Base-by-base conservation (phyloP, 53 echinoderm and acorn worm genomes). In the Temnopleurus reevesii region DNA sequence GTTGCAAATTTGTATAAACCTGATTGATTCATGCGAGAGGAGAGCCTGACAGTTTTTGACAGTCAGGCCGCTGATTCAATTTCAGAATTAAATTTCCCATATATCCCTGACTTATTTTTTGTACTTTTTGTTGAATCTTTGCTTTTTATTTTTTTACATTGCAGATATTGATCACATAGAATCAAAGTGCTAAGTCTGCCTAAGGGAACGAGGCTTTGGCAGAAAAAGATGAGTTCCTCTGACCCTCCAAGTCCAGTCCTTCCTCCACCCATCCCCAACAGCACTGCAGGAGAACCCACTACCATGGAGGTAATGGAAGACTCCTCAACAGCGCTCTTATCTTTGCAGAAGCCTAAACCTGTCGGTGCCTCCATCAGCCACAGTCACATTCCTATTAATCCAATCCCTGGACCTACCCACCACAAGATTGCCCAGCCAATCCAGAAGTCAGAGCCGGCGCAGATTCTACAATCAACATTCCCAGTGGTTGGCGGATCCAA, bases 391-490 rank as follows among this genome's bases (percentile, higher is more conserved):
- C 99, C 95, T 8, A 83, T 99, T 51, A 94, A 99, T 46, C 96
- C 94, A 2, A 90, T 94, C 47, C 99, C 99, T 0, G 96, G 94
- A 41, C 96, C 99, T 8, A 85, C 95, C 1, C 92, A 93, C 89
- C 99, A 96, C 59, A 99, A 99, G 91, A 99, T 99, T 89, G 99
- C 99, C 19, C 96, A 98, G 84, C 99, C 99, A 1, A 92, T 96
- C 79, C 93, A 81, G 46, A 92, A 91, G 15, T 89, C 93, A 60
- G 93, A 94, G 45, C 90, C 95, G 7, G 29, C 92, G 0, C 90
- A 77, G 58, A 76, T 90, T 2, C 96, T 93, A 77, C 96, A 91
- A 46, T 89, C 91, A 1, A 86, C 92, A 81, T 97, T 91, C 90
- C 92, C 91, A 84, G 81, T 85, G 71, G 92, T 59, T 92, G 92